Conservation (phyloP, 2,888 invertebrate species). For the Pterostichus niger region DNA sequence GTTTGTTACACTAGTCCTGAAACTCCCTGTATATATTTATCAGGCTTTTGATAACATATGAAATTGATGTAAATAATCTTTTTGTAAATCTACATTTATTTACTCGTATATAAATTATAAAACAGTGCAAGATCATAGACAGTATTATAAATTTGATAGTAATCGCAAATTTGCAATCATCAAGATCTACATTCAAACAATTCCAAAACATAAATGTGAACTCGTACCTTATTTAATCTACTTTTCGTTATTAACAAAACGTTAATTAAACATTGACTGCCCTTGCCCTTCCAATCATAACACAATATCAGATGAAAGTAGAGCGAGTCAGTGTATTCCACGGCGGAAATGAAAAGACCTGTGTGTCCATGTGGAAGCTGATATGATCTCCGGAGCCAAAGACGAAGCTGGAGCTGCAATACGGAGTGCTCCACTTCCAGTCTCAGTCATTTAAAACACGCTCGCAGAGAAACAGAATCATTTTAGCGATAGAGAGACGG, state of each 20-base stretch:
- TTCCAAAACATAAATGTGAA: too few relatives aligned
- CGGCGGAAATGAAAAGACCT: slow-evolving; percentile 73
- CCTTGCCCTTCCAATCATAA: slow-evolving; percentile 23
- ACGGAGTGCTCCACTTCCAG: slow-evolving; percentile 70
- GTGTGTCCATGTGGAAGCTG: slow-evolving; percentile 39
- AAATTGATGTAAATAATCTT: too few relatives aligned
- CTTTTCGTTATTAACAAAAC: not conserved
- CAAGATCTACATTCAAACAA: too few relatives aligned
- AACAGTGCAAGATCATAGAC: too few relatives aligned
- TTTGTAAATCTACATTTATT: too few relatives aligned
- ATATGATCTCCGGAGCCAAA: slow-evolving; percentile 68
- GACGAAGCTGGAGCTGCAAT: not conserved
- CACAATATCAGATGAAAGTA: slow-evolving; percentile 17
- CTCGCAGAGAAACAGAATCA: slow-evolving; percentile 19
- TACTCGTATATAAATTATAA: too few relatives aligned
- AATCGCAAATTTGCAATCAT: too few relatives aligned
- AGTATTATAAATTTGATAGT: too few relatives aligned
- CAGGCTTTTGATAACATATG: too few relatives aligned
- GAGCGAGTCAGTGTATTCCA: slow-evolving; percentile 69
- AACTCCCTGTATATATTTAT: too few relatives aligned
- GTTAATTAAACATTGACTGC: not conserved
- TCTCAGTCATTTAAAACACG: slow-evolving; percentile 33
- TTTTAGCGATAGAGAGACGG: slow-evolving; percentile 20
- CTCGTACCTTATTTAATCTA: not conserved
- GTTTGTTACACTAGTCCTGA: too few relatives aligned